These are phyloP conservation scores for Criorhina ranunculi DNA, from an alignment of 2,888 invertebrate species.

Conservation along the genomic window DNA sequence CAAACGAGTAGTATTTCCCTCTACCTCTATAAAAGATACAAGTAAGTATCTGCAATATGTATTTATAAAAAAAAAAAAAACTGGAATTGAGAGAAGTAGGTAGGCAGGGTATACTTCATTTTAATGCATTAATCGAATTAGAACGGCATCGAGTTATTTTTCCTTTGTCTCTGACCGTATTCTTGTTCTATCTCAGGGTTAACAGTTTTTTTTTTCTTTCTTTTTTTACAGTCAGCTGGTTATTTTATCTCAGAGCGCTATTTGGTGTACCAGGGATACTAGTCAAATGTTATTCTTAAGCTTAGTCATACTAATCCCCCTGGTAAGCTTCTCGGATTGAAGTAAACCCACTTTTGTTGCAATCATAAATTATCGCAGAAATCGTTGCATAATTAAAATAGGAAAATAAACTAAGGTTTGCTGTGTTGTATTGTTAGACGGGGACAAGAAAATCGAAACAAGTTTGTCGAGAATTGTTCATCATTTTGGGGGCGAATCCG, in stretches of 20 bases:
- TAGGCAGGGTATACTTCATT: conserved; percentile 2
- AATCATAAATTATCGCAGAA: conserved; percentile 27
- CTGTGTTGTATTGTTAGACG: not conserved
- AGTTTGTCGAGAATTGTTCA: conserved; percentile 28
- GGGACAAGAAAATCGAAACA: conserved; percentile 13
- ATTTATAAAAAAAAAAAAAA: conserved; percentile 14
- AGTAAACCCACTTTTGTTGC: conserved; percentile 11
- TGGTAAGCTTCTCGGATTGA: conserved; percentile 9
- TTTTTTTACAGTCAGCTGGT: conserved; percentile 37
- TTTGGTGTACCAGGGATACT: not conserved
- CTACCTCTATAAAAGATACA: conserved; percentile 8
- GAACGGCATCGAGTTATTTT: conserved; percentile 58
- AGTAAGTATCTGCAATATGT: conserved; percentile 13
- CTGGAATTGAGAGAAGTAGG: conserved; percentile 34
- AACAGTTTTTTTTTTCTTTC: conserved; percentile 27
- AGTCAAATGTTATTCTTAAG: conserved; percentile 14
- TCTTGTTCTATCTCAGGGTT: conserved; percentile 63
- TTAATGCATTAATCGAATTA: conserved; percentile 58
- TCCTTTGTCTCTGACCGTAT: conserved; percentile 63
- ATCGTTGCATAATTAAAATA: conserved; percentile 15
- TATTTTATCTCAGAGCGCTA: conserved; percentile 10
- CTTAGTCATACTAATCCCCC: conserved; percentile 26
- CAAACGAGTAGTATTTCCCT: conserved; percentile 62
- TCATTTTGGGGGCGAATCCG: conserved; percentile 27
- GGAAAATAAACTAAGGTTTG: not conserved